These are phyloP conservation scores for Marmota monax DNA, from an alignment of 2,113 vertebrate genomes.

Conservation along the genomic window DNA sequence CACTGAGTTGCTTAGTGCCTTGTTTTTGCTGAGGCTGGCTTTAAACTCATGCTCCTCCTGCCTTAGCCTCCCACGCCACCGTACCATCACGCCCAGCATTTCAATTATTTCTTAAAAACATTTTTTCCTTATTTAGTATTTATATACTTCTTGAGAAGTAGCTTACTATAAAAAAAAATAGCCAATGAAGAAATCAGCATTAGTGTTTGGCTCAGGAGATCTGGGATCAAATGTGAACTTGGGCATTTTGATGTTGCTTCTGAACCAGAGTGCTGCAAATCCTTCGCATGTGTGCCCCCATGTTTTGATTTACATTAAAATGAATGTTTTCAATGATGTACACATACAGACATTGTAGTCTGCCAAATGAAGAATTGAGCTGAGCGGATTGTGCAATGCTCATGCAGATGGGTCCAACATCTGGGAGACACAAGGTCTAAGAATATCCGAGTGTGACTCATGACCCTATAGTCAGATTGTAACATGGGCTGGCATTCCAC, in stretches of 20 bases:
- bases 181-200: not conserved
- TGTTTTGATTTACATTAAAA: not conserved
- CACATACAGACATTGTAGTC: not conserved
- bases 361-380: not conserved
- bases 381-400: not conserved
- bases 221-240: not conserved
- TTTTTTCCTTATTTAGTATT: not conserved
- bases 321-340: not conserved
- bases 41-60: too few species aligned
- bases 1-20: too few species aligned
- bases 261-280: not conserved
- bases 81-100: too few species aligned
- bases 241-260: not conserved
- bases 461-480: not conserved
- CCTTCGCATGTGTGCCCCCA: not conserved
- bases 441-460: not conserved
- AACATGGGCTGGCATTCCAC: not conserved
- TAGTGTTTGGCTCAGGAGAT: not conserved
- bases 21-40: too few species aligned
- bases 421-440: not conserved
- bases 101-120: not conserved
- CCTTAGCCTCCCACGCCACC: too few species aligned
- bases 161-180: not conserved
- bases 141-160: slow-evolving; percentile 20
- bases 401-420: not conserved